A percentile compares a stretch with the other conserved stretches of the same genome.
Conservation (phyloP, 2,888 invertebrate genomes). For the Pterostichus madidus region DNA sequence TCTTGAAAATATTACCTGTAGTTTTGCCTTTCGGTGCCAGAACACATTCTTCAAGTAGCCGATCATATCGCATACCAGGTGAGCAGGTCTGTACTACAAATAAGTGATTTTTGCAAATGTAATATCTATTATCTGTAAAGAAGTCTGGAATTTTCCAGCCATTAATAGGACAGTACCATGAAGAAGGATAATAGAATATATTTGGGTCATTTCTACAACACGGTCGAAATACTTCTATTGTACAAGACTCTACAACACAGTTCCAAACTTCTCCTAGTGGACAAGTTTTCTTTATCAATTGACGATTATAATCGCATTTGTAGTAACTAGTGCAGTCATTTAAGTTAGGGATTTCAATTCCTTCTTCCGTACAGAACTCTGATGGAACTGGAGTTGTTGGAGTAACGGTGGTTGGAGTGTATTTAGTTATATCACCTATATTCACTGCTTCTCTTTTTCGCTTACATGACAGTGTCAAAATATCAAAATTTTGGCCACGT, state of each 20-base stretch:
- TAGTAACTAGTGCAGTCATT: constrained; percentile 44
- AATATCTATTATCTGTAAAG: constrained; percentile 29
- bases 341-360: constrained; percentile 26
- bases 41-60: constrained; percentile 5
- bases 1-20: too few relatives aligned
- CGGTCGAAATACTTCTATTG: constrained; percentile 4
- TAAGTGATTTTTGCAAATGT: not conserved
- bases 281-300: constrained; percentile 30
- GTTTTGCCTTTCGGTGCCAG: not conserved
- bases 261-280: not conserved
- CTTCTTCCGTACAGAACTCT: constrained; percentile 33
- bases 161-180: not conserved
- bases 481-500: constrained; percentile 22
- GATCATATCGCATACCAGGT: constrained; percentile 27
- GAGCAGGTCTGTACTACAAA: constrained; percentile 5
- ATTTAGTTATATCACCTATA: not conserved
- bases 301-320: constrained; percentile 37
- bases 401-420: not conserved
- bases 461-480: not conserved
- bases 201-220: constrained; percentile 48
- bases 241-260: constrained; percentile 14
- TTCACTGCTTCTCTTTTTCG: not conserved
- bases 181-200: not conserved
- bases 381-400: not conserved
- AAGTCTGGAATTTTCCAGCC: constrained; percentile 32